A percentile compares a stretch with the other conserved stretches of the same genome.
These are phyloP conservation scores for Geococcyx californianus DNA, from an alignment of 2,113 vertebrate species.

Conservation along the genomic window DNA sequence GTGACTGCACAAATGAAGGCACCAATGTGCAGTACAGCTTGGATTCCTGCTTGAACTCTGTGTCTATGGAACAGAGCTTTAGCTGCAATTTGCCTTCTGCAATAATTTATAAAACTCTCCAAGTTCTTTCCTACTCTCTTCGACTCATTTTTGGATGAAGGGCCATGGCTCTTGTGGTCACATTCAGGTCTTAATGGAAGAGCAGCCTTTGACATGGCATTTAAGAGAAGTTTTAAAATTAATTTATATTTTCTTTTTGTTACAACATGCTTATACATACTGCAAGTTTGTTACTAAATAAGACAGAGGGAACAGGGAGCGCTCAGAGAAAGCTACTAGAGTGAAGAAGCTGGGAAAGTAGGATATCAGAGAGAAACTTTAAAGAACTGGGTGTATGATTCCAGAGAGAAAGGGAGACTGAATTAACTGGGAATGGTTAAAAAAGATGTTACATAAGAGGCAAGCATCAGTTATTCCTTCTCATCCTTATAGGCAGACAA, in stretches of 20 bases:
- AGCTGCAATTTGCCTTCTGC: neutral
- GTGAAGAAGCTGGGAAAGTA: neutral
- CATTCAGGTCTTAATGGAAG: neutral
- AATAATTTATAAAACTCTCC: neutral
- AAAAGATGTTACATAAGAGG: neutral
- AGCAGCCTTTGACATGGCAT: neutral
- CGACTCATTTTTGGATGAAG: neutral
- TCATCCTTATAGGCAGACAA: neutral
- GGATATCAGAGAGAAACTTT: neutral
- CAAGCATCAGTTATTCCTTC: constrained; percentile 6
- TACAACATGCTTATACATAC: neutral
- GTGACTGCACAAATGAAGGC: neutral
- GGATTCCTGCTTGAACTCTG: neutral
- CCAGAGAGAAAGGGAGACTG: neutral
- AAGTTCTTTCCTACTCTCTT: neutral
- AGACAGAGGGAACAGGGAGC: neutral
- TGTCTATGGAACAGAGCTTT: neutral
- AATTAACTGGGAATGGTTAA: neutral
- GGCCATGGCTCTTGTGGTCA: neutral
- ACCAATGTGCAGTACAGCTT: no score
- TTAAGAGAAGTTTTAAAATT: neutral
- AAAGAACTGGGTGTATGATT: neutral
- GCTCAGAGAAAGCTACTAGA: neutral
- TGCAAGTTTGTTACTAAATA: neutral
- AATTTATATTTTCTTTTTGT: rapidly evolving